These are phyloP conservation scores for Maniola hyperantus DNA, from an alignment of 2,888 invertebrate species.

Conservation along the genomic window DNA sequence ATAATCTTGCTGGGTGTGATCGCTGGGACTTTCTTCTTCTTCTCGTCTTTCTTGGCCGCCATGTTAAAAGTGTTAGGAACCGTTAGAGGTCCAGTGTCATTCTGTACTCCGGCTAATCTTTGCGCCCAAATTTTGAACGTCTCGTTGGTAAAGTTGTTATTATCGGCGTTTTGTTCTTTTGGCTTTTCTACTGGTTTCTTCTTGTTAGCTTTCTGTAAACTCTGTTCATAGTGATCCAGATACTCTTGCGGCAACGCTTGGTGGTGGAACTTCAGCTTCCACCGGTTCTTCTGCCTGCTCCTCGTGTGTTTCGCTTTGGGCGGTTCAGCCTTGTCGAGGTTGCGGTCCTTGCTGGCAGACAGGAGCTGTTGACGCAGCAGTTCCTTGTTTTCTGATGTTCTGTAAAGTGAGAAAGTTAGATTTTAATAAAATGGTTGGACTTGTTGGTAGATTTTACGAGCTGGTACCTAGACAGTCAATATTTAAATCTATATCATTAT, in stretches of 20 bases:
- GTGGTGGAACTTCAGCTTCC: conserved; percentile 91
- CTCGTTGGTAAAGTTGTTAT: conserved; percentile 81
- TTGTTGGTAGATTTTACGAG: too few relatives aligned
- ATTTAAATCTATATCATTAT: too few relatives aligned
- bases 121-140: conserved; percentile 89
- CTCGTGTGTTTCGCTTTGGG: conserved; percentile 66
- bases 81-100: conserved; percentile 69
- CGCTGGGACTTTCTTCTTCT: conserved; percentile 67
- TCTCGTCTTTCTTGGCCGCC: conserved; percentile 63
- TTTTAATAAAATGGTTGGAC: neutral
- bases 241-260: conserved; percentile 91
- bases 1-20: conserved; percentile 79
- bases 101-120: conserved; percentile 88
- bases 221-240: conserved; percentile 90
- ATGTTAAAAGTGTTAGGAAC: conserved; percentile 57
- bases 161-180: conserved; percentile 68
- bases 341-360: conserved; percentile 69
- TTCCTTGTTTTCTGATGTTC: conserved; percentile 74
- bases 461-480: too few relatives aligned
- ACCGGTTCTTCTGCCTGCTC: conserved; percentile 84
- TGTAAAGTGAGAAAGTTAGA: conserved; percentile 48
- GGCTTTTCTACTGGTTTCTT: conserved; percentile 60
- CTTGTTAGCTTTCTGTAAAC: conserved; percentile 80
- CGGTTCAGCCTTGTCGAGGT: conserved; percentile 57
- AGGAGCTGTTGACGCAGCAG: conserved; percentile 71